Evolutionary conservation across 2,797 vertebrate species (phyloP).

Genomic region (Clangula hyemalis): DNA sequence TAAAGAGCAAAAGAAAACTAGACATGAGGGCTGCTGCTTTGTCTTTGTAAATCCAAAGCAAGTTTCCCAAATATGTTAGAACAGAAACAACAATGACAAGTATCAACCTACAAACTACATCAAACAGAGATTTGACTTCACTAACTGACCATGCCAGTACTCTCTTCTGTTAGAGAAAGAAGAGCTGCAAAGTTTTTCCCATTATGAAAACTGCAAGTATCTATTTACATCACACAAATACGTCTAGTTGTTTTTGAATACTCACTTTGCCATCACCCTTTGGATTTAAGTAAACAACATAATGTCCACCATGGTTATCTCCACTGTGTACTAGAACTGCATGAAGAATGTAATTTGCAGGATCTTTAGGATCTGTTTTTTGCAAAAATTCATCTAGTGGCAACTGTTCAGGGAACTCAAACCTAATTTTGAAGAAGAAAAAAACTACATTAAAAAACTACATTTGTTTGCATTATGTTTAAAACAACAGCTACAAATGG

Average conservation of each 20-base stretch:
- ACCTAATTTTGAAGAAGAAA: slow-evolving; percentile 80
- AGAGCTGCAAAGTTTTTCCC: background rate
- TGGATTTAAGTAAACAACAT: slow-evolving; percentile 98
- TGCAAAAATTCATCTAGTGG: slow-evolving; percentile 98
- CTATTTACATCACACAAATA: background rate
- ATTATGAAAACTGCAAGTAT: background rate
- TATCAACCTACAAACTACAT: background rate
- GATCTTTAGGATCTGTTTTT: slow-evolving; percentile 97
- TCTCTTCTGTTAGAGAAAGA: background rate
- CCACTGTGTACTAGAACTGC: slow-evolving; percentile 98
- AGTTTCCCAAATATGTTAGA: background rate
- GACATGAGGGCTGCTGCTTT: background rate
- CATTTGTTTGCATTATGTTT: background rate
- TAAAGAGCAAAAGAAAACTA: background rate
- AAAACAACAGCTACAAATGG: background rate
- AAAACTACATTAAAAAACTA: background rate
- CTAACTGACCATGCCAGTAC: background rate
- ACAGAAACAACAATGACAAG: background rate
- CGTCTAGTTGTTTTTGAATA: background rate
- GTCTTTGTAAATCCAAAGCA: background rate
- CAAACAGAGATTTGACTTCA: background rate
- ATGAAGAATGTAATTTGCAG: slow-evolving; percentile 98
- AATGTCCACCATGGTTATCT: slow-evolving; percentile 99
- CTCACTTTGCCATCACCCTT: slow-evolving; percentile 99
- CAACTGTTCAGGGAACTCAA: slow-evolving; percentile 98